These are phyloP conservation scores for Trematomus loennbergii DNA, from an alignment of 2,113 vertebrate species.

Conservation along the genomic window DNA sequence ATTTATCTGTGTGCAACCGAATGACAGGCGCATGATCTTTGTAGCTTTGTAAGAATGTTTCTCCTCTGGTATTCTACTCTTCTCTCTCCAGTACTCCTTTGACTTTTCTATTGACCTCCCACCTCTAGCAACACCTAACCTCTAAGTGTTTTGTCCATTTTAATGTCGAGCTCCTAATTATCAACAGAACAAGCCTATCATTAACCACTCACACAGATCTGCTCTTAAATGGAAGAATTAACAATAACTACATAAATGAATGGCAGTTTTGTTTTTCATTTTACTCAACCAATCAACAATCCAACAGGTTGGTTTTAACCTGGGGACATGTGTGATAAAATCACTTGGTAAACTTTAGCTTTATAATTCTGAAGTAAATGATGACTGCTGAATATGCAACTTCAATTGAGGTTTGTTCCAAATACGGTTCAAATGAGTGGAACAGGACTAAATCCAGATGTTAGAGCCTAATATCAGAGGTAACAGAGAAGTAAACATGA, in stretches of 20 bases:
- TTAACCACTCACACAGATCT: too few relatives aligned
- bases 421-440: not conserved
- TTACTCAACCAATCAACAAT: too few relatives aligned
- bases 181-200: not conserved
- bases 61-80: too few relatives aligned
- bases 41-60: too few relatives aligned
- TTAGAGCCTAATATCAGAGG: too few relatives aligned
- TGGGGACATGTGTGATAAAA: too few relatives aligned
- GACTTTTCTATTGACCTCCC: not conserved
- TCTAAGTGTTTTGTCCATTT: not conserved
- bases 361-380: not conserved
- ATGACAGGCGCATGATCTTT: too few relatives aligned
- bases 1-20: too few relatives aligned
- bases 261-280: too few relatives aligned
- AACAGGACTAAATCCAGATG: not conserved
- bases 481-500: not conserved
- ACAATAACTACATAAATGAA: not conserved
- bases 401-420: not conserved
- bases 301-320: too few relatives aligned
- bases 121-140: too few relatives aligned
- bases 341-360: not conserved
- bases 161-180: not conserved
- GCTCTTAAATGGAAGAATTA: not conserved
- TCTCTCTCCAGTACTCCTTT: not conserved
- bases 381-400: not conserved